Base-by-base conservation (phyloP, 2,888 invertebrate species). In the Machimus atricapillus region DNA sequence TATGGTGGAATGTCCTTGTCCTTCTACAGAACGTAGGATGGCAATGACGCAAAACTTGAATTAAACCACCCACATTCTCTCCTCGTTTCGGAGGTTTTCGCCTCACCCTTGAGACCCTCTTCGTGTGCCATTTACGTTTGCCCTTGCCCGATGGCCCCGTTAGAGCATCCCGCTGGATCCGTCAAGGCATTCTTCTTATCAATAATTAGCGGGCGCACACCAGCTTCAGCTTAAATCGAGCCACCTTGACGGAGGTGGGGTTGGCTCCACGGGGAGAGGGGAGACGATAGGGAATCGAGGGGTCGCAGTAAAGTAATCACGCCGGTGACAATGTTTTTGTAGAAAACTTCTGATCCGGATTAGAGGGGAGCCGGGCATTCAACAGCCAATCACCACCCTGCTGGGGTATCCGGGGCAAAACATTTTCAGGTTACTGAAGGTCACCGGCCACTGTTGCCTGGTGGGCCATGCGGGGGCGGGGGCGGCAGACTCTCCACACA, bases 11-110 rank as follows among this genome's bases (percentile, higher is more conserved):
- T 83, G 83, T 58, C 83, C 83, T 83, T 83, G 83, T 83, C 83
- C 83, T 83, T 66, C 83, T 12, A 83, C 19, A 19, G 37, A 83
- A 73, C 73, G 83, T 83, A 83, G 83, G 83, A 83, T 83, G 83
- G 73, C 83, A 83, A 83, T 83, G 83, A 83, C 83, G 83, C 83
- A 83, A 83, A 83, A 83, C 52, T 83, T 83, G 66, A 66, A 66
- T 83, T 40, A 83, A 83, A 66, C 73, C 83, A 16, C 83, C 66
- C 73, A 66, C 40, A 19, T 27, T 52, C 46, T 46, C 52, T 46
- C 27, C 27, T 52, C 37, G 19, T 31, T 83, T 40, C 27, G n/a
- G 34, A 66, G 66, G n/a, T 83, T 66, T 37, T 73, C 52, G 6
- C 66, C 83, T 46, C 66, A 83, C 31, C 82, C 82, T 56, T n/a